Conservation (phyloP, 2,797 vertebrate genomes). For the Dipus sagitta region DNA sequence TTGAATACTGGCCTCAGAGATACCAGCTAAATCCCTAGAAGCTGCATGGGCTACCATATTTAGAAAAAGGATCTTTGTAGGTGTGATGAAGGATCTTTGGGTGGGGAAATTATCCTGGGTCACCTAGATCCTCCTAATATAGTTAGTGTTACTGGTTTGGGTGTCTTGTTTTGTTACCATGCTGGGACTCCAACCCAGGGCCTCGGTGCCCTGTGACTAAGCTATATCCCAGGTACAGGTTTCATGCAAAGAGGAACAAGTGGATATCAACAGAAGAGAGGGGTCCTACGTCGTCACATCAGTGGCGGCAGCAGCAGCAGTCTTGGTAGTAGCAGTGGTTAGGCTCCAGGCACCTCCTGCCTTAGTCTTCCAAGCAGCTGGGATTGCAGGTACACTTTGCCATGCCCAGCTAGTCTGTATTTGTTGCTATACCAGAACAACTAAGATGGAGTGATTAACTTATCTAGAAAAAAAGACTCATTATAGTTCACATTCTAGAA, state of each 20-base stretch:
- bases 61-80: background rate
- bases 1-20: background rate
- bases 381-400: background rate
- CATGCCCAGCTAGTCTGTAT: background rate
- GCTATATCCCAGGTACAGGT: background rate
- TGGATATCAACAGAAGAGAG: background rate
- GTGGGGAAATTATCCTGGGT: background rate
- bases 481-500: background rate
- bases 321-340: background rate
- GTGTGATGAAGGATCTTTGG: background rate
- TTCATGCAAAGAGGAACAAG: background rate
- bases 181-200: too few species aligned
- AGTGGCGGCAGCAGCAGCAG: background rate
- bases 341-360: background rate
- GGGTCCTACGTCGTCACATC: background rate
- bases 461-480: background rate
- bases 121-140: background rate
- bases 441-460: background rate
- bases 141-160: background rate
- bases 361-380: background rate
- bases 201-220: background rate
- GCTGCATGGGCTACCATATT: background rate
- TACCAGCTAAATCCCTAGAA: too few species aligned
- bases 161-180: background rate
- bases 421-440: background rate